Conservation (phyloP, 2,113 vertebrate species). For the Tychaedon coryphoeus region DNA sequence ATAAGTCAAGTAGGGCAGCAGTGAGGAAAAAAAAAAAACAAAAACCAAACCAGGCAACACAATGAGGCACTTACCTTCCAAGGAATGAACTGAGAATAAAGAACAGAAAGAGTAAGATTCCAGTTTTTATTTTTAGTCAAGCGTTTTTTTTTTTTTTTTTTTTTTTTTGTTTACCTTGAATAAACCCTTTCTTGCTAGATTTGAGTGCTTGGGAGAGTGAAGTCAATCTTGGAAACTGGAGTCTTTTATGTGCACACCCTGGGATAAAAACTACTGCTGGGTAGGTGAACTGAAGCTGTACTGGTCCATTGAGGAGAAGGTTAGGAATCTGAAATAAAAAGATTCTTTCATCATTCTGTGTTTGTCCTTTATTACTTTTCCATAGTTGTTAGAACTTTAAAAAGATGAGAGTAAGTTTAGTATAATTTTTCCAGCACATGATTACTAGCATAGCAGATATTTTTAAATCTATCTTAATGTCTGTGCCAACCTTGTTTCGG, state of each 20-base stretch:
- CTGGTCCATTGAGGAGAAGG: neutral
- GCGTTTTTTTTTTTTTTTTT: too few relatives aligned
- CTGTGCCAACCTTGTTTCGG: neutral
- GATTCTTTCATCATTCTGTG: neutral
- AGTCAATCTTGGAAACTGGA: neutral
- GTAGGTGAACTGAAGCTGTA: neutral
- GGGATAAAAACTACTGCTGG: neutral
- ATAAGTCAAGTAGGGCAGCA: neutral
- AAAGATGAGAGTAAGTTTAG: neutral
- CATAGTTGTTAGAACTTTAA: neutral
- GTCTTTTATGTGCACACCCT: neutral
- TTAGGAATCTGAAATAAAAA: neutral
- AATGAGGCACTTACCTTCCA: neutral
- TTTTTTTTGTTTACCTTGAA: conserved; percentile 20
- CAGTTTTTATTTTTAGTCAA: neutral
- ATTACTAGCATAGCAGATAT: neutral
- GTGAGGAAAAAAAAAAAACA: neutral
- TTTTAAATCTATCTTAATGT: neutral
- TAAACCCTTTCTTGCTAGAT: neutral
- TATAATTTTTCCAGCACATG: neutral
- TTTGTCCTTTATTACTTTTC: neutral
- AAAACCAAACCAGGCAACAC: neutral
- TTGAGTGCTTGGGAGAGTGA: neutral
- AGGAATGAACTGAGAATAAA: neutral
- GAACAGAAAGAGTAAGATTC: neutral